These are phyloP conservation scores for Microtus pennsylvanicus DNA, from an alignment of 2,113 vertebrate species.

Conservation along the genomic window DNA sequence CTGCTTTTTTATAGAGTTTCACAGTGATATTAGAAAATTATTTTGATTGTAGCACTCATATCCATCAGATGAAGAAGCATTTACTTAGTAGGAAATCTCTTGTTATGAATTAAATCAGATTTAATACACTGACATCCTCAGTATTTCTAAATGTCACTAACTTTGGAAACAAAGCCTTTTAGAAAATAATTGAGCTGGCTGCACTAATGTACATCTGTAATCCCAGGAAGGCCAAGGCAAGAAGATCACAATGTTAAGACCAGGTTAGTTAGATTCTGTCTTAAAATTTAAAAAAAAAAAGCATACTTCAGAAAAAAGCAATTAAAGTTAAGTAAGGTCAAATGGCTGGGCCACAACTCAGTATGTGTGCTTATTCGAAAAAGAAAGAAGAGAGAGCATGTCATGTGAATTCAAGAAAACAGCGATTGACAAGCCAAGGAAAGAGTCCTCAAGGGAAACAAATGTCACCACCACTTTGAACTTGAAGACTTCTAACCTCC, in stretches of 20 bases:
- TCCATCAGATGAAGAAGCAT: background rate
- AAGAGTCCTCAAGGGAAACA: background rate
- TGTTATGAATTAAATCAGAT: slow-evolving; percentile 11
- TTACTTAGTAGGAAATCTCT: slow-evolving; percentile 6
- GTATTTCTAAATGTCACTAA: background rate
- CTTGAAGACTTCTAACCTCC: background rate
- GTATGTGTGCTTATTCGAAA: background rate
- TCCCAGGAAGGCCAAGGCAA: background rate
- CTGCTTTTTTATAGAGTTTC: slow-evolving; percentile 31
- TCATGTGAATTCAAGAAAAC: background rate
- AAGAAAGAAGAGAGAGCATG: background rate
- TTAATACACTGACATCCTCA: background rate
- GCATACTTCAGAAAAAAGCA: background rate
- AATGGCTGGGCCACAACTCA: background rate
- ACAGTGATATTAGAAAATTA: background rate
- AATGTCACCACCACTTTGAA: background rate
- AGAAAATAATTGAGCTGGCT: slow-evolving; percentile 1
- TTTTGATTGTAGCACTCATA: slow-evolving; percentile 6
- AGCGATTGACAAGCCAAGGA: background rate
- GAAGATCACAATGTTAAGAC: background rate
- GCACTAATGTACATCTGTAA: background rate
- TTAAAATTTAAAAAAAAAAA: background rate
- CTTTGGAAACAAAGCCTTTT: background rate
- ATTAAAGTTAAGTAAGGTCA: background rate
- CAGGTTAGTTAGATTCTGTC: background rate